Percentiles rank a stretch among this genome's conserved stretches.
phyloP scores from a whole-genome alignment of 2,113 vertebrate species.

The Malurus cyaneus region DNA sequence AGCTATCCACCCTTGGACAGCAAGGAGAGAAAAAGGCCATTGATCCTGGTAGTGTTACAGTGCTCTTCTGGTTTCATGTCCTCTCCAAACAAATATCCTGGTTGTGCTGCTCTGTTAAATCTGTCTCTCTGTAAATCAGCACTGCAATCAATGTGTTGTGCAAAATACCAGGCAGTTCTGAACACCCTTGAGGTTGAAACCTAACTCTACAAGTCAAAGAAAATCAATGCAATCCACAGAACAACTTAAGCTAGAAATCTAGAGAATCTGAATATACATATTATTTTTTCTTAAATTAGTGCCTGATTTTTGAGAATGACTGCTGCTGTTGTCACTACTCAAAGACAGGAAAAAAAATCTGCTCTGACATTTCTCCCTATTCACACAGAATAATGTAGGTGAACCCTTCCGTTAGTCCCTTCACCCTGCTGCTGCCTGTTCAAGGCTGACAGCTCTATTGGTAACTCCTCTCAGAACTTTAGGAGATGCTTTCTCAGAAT shows the following conservation, averaged over 20 bases:
- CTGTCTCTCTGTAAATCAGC: constrained; percentile 25
- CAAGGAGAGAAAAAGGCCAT: not conserved
- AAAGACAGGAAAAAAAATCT: not conserved
- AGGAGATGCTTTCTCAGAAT: not conserved
- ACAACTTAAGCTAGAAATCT: constrained; percentile 21
- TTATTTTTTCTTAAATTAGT: not conserved
- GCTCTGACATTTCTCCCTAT: not conserved
- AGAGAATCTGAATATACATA: not conserved
- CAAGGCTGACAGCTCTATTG: not conserved
- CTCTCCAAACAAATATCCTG: not conserved
- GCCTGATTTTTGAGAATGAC: not conserved
- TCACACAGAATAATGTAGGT: not conserved
- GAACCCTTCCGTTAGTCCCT: not conserved
- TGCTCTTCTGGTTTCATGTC: not conserved
- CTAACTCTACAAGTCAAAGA: constrained; percentile 12
- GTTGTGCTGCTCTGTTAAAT: not conserved
- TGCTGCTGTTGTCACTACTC: not conserved
- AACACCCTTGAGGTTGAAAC: constrained; percentile 26
- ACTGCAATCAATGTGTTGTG: constrained; percentile 19
- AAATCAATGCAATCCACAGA: constrained; percentile 56
- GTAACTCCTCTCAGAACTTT: not conserved
- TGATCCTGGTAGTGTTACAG: not conserved
- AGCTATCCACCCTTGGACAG: not conserved
- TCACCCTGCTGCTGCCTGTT: not conserved
- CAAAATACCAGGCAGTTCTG: constrained; percentile 41